Evolutionary conservation across 2,888 invertebrate genomes (phyloP), one percentile per base, ranked within the genome.

Genomic region (Drosophila subsilvestris): DNA sequence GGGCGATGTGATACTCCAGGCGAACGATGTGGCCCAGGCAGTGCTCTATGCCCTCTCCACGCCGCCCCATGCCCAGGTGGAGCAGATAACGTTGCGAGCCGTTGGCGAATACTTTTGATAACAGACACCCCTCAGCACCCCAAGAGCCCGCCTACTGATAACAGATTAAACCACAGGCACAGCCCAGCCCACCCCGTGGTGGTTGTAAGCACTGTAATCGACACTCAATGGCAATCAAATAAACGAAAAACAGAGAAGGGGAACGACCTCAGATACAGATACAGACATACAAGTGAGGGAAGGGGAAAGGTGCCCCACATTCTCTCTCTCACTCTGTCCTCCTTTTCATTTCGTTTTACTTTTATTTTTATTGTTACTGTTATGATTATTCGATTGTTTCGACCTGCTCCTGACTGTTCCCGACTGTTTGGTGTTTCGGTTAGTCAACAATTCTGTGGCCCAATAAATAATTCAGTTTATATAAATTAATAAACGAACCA

Each of bases 11-110:
- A 89, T 89, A 44, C 76, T 90, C 1, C 88, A 89, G 53, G 78
- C 90, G 0, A 82, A 90, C 55, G 91, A 91, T 88, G 80, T 91
- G 8, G 87, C 91, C 37, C 76, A 89, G 57, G 91, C 91, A 0
- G 85, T 91, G 2, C 65, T 90, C 22, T 91, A 90, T 66, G 88
- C 89, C 3, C 76, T 91, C 12, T 83, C 89, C 18, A 90, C 90
- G 1, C 86, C 90, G 4, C 86, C 89, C 0, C 82, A 90, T 58
- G 76, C 84, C 9, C 91, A 90, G 75, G 89, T 90, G 25, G 86
- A 90, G 58, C 89, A 90, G 74, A 80, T 91, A 63, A 91, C 90
- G 29, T 65, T 91, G 10, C 86, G 91, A 49, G 88, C 91, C 4
- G 86, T 90, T 25, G 91, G 91, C 17, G 91, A 91, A 70, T 90